phyloP scores from a whole-genome alignment of 2,797 vertebrate genomes.

The Ptychadena robeensis region DNA sequence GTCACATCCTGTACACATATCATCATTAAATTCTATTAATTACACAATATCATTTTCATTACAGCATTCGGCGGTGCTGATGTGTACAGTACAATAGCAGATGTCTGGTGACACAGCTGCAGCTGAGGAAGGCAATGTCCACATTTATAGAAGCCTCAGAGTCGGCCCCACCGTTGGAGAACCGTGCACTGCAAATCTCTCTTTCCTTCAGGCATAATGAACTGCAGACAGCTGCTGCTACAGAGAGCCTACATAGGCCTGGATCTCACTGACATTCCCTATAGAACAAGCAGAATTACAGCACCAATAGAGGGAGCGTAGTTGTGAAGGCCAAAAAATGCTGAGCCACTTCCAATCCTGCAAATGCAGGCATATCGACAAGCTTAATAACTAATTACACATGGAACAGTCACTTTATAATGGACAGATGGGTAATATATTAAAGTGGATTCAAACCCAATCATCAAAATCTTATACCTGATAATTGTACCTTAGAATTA shows the following conservation, averaged over 20 bases:
- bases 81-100: background rate
- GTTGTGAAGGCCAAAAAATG: background rate
- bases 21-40: background rate
- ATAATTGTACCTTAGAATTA: too few species aligned
- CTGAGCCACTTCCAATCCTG: background rate
- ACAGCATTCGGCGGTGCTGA: background rate
- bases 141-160: background rate
- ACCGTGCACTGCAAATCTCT: constrained; percentile 1
- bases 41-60: background rate
- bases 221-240: constrained; percentile 38
- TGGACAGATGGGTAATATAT: background rate
- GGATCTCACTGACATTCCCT: background rate
- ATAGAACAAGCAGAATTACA: background rate
- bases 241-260: constrained; percentile 23
- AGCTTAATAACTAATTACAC: background rate
- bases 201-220: constrained; percentile 30
- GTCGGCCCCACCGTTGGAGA: background rate
- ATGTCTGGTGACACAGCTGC: background rate
- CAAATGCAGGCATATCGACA: background rate
- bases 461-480: background rate
- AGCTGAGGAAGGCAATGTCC: background rate
- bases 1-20: background rate
- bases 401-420: background rate
- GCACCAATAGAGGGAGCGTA: background rate
- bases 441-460: background rate